Percentiles rank a stretch among this genome's conserved stretches.
These are phyloP conservation scores for Cheracebus regulus DNA, from an alignment of 2,797 vertebrate genomes.

Conservation along the genomic window DNA sequence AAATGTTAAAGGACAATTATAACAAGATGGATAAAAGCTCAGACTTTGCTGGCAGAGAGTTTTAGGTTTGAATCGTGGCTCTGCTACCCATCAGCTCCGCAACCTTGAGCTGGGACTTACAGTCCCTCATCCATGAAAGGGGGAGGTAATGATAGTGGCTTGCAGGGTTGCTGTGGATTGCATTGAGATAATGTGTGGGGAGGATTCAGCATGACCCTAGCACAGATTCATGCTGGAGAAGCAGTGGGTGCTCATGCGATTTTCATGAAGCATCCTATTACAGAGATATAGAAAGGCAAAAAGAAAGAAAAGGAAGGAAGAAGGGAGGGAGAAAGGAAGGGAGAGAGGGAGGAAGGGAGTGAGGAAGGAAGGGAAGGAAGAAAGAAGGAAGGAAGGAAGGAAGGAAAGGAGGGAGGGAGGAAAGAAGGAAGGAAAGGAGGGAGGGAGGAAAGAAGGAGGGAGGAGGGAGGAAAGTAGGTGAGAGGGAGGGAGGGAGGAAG, in stretches of 20 bases:
- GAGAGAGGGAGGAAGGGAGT: accelerated
- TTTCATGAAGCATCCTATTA: background rate
- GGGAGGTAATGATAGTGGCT: accelerated
- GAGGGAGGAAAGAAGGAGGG: accelerated
- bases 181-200: accelerated
- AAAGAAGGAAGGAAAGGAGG: accelerated
- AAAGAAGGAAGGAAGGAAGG: accelerated
- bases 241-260: accelerated
- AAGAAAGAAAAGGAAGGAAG: no score
- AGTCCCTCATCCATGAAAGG: background rate
- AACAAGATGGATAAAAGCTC: accelerated
- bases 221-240: accelerated
- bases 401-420: accelerated
- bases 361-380: accelerated
- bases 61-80: background rate
- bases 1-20: background rate
- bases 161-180: accelerated
- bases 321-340: no score
- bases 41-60: accelerated
- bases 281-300: background rate
- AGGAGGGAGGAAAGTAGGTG: no score
- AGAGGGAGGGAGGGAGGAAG: accelerated
- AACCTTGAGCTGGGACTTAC: background rate
- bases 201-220: accelerated
- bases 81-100: background rate